Evolutionary conservation across 1,140 invertebrate genomes (phyloP), one percentile per base, ranked within the genome.

Genomic region (Drosophila tropicalis): DNA sequence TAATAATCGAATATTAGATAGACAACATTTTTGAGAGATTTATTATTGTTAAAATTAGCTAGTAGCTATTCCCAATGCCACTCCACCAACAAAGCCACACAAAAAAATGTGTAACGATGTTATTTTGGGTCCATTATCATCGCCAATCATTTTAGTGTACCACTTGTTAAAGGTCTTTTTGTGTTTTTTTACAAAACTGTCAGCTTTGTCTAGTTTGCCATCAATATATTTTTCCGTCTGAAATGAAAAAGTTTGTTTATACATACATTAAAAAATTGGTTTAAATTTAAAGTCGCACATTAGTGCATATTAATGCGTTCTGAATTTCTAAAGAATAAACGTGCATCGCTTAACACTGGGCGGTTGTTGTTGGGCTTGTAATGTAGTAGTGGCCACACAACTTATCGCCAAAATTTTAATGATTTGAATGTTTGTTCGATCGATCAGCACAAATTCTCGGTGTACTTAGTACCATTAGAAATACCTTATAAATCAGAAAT

Each of bases 141-240:
- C 95, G 7, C 94, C 95, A 70, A 93, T 94, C 32, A 95, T 90
- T 41, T 93, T 93, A 47, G 95, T 93, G 82, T 96, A 96, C 96
- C 96, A 97, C 72, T 94, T 94, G 72, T 94, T 95, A 3, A 22
- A 22, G 2, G 19, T 2, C 19, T 22, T 22, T 1, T 22, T 22
- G 19, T 2, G 1, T 1, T 22, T 22, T 22, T 22, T 1, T 22
- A 22, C 22, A 22, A 95, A 76, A 78, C 94, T 93, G 90, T 96
- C 96, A 62, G 95, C 96, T 93, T 95, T 96, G 81, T 96, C 95
- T 67, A 96, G 66, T 93, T 96, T 96, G 62, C 94, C 94, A 91
- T 97, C 96, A 65, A 96, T 94, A 93, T 93, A 96, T 92, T 95
- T 93, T 89, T 96, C 96, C 64, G 96, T 94, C 95, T 96, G 92